phyloP scores from a whole-genome alignment of 2,888 invertebrate species.

The Rapana venosa region DNA sequence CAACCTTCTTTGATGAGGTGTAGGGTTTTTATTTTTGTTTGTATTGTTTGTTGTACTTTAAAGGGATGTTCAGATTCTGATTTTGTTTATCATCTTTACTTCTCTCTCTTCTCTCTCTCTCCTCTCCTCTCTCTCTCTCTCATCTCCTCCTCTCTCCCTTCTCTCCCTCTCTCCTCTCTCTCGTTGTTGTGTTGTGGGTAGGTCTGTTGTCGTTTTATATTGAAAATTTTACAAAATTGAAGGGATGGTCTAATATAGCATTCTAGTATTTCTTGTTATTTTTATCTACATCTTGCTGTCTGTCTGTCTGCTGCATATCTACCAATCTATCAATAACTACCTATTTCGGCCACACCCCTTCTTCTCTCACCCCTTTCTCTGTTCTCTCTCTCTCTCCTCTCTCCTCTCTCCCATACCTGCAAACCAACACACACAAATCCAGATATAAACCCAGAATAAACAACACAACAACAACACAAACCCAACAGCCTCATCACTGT shows the following conservation, averaged over 20 bases:
- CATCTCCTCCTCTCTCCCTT: background rate
- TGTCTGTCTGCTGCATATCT: no score
- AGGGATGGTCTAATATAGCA: background rate
- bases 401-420: background rate
- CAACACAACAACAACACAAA: background rate
- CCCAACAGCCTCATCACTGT: constrained; percentile 25
- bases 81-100: no score
- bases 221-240: background rate
- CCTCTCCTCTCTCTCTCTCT: background rate
- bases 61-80: no score
- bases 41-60: no score
- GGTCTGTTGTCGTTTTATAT: background rate
- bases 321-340: no score
- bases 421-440: background rate
- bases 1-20: background rate
- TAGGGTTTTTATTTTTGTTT: background rate
- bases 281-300: no score
- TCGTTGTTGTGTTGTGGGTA: background rate
- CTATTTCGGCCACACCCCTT: no score
- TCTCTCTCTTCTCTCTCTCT: background rate
- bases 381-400: no score
- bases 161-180: background rate
- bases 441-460: background rate
- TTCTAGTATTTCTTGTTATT: no score
- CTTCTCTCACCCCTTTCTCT: no score